These are phyloP conservation scores for Brachionus angularis DNA, from an alignment of 1,140 invertebrate genomes.

Conservation along the genomic window DNA sequence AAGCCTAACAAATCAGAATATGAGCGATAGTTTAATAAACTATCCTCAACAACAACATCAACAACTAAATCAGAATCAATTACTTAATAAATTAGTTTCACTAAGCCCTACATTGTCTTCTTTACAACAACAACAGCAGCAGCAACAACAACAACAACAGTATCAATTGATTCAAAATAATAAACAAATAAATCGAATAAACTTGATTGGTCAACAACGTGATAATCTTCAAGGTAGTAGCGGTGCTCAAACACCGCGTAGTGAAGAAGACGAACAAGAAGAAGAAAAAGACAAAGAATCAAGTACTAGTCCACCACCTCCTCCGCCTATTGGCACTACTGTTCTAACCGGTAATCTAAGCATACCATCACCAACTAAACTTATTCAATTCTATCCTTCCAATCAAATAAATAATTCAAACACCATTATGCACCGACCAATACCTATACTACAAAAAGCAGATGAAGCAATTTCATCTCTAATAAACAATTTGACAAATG, in stretches of 20 bases:
- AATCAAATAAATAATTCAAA: constrained; percentile 7
- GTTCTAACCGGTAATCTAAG: not conserved
- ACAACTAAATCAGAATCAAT: too few species aligned
- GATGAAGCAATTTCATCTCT: constrained; percentile 13
- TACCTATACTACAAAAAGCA: constrained; percentile 28
- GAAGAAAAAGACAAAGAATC: constrained; percentile 26
- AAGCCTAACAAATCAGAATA: not conserved
- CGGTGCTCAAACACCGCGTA: not conserved
- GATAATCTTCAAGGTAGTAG: too few species aligned
- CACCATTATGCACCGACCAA: constrained; percentile 29
- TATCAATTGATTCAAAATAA: constrained; percentile 7
- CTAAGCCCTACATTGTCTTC: constrained; percentile 16
- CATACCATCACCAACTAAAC: constrained; percentile 3
- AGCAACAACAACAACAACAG: too few species aligned
- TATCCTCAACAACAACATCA: constrained; percentile 12
- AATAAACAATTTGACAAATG: constrained; percentile 22
- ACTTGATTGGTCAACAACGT: too few species aligned
- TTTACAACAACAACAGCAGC: too few species aligned
- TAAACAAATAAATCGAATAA: constrained; percentile 32
- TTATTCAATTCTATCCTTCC: not conserved
- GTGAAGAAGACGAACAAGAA: not conserved
- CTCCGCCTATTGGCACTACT: constrained; percentile 22
- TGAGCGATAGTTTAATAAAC: not conserved
- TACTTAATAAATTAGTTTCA: constrained; percentile 18
- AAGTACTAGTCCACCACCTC: constrained; percentile 37